These are phyloP conservation scores for Gnatocerus cornutus DNA, from an alignment of 2,888 invertebrate species.

Conservation along the genomic window DNA sequence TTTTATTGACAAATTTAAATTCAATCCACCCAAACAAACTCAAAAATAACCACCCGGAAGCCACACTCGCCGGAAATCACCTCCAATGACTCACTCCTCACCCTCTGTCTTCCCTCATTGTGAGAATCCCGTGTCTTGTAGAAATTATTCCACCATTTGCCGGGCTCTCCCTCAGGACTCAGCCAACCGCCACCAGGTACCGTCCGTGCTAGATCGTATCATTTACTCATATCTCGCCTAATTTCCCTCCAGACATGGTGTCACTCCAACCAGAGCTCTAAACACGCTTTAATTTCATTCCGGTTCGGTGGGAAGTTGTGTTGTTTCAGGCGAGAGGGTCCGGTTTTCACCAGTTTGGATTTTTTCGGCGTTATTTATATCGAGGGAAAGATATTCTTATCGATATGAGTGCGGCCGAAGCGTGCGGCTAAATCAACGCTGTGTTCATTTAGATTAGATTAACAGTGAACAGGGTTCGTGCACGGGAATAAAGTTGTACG, in stretches of 20 bases:
- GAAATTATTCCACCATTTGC: slow-evolving; percentile 41
- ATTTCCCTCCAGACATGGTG: slow-evolving; percentile 63
- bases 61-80: not conserved
- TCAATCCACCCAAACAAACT: no score
- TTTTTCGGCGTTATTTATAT: slow-evolving; percentile 20
- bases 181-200: slow-evolving; percentile 55
- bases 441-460: slow-evolving; percentile 21
- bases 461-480: slow-evolving; percentile 18
- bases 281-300: slow-evolving; percentile 61
- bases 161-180: slow-evolving; percentile 45
- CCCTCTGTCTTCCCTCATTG: slow-evolving; percentile 23
- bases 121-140: slow-evolving; percentile 45
- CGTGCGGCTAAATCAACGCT: slow-evolving; percentile 21
- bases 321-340: slow-evolving; percentile 43
- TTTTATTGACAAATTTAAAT: not conserved
- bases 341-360: slow-evolving; percentile 4
- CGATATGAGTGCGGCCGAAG: slow-evolving; percentile 2
- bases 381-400: slow-evolving; percentile 9
- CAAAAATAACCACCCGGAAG: not conserved
- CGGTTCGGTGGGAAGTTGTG: slow-evolving; percentile 48
- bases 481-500: slow-evolving; percentile 18
- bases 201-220: slow-evolving; percentile 60
- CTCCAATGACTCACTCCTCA: slow-evolving; percentile 11
- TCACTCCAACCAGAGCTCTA: slow-evolving; percentile 59
- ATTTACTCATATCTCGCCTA: slow-evolving; percentile 64